Evolutionary conservation across 2,113 vertebrate species (phyloP).

Genomic region (Pseudonaja textilis): DNA sequence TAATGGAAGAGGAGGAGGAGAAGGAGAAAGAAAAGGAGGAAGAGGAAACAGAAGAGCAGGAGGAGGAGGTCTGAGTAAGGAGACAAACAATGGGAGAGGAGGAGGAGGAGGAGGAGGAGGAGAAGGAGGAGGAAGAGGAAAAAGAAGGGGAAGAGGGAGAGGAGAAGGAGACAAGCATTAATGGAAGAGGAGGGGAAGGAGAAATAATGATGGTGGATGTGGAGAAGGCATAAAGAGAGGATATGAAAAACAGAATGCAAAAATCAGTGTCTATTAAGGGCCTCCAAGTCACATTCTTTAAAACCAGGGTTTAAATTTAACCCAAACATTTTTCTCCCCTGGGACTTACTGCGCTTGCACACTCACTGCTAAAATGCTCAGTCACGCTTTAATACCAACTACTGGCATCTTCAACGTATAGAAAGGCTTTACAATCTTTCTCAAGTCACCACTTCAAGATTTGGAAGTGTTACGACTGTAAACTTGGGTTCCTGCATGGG

Average conservation of each 20-base stretch:
- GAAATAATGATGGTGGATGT: no score
- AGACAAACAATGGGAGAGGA: no score
- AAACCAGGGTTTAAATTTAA: not conserved
- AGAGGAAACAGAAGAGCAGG: no score
- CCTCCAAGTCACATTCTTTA: not conserved
- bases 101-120: no score
- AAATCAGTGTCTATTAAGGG: not conserved
- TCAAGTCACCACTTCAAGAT: not conserved
- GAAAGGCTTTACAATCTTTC: not conserved
- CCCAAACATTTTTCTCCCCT: not conserved
- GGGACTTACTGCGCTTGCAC: not conserved
- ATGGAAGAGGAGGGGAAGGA: no score
- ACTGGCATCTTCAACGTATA: not conserved
- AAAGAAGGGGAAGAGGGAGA: no score
- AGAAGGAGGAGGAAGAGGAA: no score
- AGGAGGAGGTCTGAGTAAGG: no score
- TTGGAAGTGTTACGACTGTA: not conserved
- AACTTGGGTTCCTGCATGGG: not conserved
- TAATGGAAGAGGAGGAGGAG: no score
- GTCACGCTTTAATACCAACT: not conserved
- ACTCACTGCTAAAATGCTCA: not conserved
- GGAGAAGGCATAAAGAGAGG: not conserved
- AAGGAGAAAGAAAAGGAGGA: no score
- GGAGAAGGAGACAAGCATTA: no score
- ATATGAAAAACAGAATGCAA: not conserved